Evolutionary conservation across 2,113 vertebrate species (phyloP), one percentile per base, ranked within the genome.

Genomic region (Nothocercus nigrocapillus): DNA sequence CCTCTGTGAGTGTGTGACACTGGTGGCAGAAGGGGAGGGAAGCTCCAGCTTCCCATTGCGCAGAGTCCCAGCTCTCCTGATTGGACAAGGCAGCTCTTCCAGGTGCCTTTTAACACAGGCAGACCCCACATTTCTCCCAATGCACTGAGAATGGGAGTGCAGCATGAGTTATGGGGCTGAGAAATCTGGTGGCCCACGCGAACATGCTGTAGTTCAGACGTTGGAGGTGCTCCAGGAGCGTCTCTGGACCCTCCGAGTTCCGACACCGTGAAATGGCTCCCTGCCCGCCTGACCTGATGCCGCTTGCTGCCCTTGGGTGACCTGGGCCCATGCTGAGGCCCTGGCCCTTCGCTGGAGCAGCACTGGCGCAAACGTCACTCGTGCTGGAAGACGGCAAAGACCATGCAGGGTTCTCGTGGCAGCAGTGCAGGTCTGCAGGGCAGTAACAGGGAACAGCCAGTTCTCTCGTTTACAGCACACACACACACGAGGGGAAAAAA

Each of bases 321-420:
- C 25, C 51, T 78, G 64, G 72, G 32, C 27, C 58, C 32, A 6
- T 3, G 11, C 28, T 32, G 30, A 49, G 25, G 40, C 18, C 44
- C 27, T 13, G 21, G 9, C n/a, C 69, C 34, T 64, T 72, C 4
- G 18, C 49, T 38, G 77, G 58, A 66, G 58, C 30, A 40, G 18
- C 16, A 17, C 25, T 51, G 40, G 56, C 24, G 47, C 8, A 77
- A 73, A 20, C 5, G 27, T 61, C 44, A 47, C 28, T 44, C 0
- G 0, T 13, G 58, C 38, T 19, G 16, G 27, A 64, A 70, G 64
- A 21, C 69, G 75, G 47, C 47, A 56, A 56, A 63, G 54, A 51
- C 4, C 1, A 0, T 19, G 44, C 32, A 2, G 2, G 17, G 14
- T 44, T 18, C 21, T 32, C 9, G 21, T 58, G n/a, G 36, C 1